A percentile compares a stretch with the other conserved stretches of the same genome.
These are phyloP conservation scores for Tetrax tetrax DNA, from an alignment of 2,113 vertebrate species.

Conservation along the genomic window DNA sequence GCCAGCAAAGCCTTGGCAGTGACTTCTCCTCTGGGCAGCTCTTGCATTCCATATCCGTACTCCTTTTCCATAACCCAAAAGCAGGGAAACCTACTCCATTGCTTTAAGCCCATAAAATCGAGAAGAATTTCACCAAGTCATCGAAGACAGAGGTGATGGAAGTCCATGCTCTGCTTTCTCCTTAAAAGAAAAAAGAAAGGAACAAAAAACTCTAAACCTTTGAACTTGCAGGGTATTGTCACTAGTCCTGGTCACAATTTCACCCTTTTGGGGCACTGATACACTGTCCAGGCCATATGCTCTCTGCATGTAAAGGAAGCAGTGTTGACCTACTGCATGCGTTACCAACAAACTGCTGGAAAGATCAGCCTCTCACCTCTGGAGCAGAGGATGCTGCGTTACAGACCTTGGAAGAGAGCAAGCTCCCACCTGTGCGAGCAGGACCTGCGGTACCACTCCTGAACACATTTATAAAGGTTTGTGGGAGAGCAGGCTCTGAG, in stretches of 20 bases:
- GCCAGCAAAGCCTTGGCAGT: background rate
- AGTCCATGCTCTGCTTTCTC: background rate
- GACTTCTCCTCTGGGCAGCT: background rate
- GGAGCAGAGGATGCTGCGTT: background rate
- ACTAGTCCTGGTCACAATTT: background rate
- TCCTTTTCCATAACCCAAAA: background rate
- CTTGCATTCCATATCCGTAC: background rate
- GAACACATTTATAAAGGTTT: background rate
- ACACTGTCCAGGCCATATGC: background rate
- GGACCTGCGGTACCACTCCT: background rate
- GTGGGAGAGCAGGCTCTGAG: rapidly evolving
- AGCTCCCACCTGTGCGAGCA: background rate
- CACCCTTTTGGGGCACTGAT: background rate
- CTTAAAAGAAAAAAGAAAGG: background rate
- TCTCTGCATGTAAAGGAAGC: background rate
- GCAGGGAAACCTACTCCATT: background rate
- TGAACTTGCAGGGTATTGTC: background rate
- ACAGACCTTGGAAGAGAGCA: background rate
- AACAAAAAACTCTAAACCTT: background rate
- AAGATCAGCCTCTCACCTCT: background rate
- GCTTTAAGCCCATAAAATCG: background rate
- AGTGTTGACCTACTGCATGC: background rate
- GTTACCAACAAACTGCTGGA: background rate
- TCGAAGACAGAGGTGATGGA: background rate
- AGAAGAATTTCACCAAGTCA: background rate